These are phyloP conservation scores for Schizothorax lantsangensis DNA, from an alignment of 2,797 vertebrate genomes.

Conservation along the genomic window DNA sequence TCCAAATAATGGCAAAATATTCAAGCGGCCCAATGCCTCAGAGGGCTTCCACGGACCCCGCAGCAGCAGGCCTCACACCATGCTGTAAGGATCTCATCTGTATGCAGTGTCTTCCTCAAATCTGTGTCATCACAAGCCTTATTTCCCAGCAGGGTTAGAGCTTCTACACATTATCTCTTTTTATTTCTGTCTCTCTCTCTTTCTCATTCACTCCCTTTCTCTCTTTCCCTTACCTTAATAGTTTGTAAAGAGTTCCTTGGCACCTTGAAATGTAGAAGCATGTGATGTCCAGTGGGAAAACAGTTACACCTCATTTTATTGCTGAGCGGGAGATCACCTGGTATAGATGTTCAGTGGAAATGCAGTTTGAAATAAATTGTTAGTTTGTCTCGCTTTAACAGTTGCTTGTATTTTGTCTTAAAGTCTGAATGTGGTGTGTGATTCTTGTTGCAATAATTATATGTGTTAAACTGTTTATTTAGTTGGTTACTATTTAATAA, in stretches of 20 bases:
- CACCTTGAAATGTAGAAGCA: slow-evolving; percentile 67
- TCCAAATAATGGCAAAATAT: slow-evolving; percentile 18
- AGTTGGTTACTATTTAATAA: slow-evolving; percentile 26
- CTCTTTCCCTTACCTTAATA: slow-evolving; percentile 40
- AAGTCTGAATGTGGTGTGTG: slow-evolving; percentile 7
- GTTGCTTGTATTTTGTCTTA: not conserved
- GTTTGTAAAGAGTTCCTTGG: slow-evolving; percentile 39
- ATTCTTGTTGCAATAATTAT: slow-evolving; percentile 9
- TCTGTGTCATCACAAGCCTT: slow-evolving; percentile 66
- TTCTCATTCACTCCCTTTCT: not conserved
- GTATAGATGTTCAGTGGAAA: not conserved
- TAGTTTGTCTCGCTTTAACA: not conserved
- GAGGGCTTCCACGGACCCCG: slow-evolving; percentile 26
- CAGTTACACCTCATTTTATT: slow-evolving; percentile 62
- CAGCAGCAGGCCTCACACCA: slow-evolving; percentile 56
- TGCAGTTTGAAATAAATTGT: not conserved
- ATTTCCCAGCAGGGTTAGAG: slow-evolving; percentile 63
- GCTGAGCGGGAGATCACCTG: slow-evolving; percentile 27
- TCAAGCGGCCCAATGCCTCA: not conserved
- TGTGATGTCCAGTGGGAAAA: slow-evolving; percentile 76
- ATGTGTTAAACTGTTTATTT: slow-evolving; percentile 27
- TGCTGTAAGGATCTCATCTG: slow-evolving; percentile 76
- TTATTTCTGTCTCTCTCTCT: slow-evolving; percentile 30
- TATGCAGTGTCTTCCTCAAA: slow-evolving; percentile 74
- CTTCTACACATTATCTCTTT: slow-evolving; percentile 40